Evolutionary conservation across 2,888 invertebrate species (phyloP).

Genomic region (Morinoia aosen): DNA sequence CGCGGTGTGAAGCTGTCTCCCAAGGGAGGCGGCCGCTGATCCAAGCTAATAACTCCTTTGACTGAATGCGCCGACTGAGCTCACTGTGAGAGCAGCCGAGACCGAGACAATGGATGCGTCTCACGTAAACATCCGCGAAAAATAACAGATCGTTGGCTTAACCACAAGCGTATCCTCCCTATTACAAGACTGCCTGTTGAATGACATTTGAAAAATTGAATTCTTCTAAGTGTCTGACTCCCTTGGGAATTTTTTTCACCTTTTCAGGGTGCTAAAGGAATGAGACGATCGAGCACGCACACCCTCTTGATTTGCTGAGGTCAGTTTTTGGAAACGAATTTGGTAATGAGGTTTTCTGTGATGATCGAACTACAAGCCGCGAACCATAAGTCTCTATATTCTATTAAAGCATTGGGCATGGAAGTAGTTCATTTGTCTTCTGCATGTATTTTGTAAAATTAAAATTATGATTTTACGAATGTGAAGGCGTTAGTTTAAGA

Average conservation of each 20-base stretch:
- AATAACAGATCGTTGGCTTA: background rate
- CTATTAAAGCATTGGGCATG: background rate
- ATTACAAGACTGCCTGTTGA: background rate
- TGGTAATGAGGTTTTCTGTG: background rate
- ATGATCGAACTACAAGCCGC: background rate
- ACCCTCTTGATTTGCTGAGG: background rate
- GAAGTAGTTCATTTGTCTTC: background rate
- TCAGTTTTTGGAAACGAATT: background rate
- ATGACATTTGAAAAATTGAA: background rate
- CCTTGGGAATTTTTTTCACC: background rate
- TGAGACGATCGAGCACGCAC: background rate
- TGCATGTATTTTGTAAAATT: background rate
- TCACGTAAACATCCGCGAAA: background rate
- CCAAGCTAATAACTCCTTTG: background rate
- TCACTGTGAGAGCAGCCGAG: background rate
- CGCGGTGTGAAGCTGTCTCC: background rate
- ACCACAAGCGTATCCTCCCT: background rate
- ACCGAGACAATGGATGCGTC: background rate
- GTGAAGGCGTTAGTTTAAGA: background rate
- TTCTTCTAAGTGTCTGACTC: background rate
- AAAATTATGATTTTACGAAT: background rate
- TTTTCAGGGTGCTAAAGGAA: background rate
- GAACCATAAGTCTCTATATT: background rate
- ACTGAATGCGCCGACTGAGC: background rate
- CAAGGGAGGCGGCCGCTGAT: background rate